Percentiles rank a stretch among this genome's conserved stretches.
These are phyloP conservation scores for Drosophila affinis DNA, from an alignment of 2,888 invertebrate species.

Conservation along the genomic window DNA sequence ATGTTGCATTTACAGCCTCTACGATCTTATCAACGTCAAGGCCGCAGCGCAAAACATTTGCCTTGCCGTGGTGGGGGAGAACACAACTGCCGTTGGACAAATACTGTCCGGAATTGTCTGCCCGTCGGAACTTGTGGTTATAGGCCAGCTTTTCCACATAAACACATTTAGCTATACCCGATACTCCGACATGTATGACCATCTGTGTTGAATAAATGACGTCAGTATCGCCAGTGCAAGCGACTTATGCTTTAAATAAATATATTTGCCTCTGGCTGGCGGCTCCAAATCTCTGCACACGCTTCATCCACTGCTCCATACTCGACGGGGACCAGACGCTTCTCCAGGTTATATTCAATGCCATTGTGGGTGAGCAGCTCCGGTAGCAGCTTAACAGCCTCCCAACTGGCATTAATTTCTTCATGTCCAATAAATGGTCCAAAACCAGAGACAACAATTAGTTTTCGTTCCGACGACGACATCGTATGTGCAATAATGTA, in stretches of 20 bases:
- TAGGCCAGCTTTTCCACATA: constrained; percentile 82
- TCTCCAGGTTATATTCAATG: constrained; percentile 84
- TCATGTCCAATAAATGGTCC: constrained; percentile 89
- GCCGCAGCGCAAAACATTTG: constrained; percentile 74
- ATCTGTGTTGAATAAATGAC: constrained; percentile 58
- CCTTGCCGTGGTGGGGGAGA: constrained; percentile 53
- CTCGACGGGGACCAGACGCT: constrained; percentile 86
- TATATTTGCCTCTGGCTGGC: constrained; percentile 86
- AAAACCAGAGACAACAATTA: constrained; percentile 88
- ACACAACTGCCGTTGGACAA: constrained; percentile 65
- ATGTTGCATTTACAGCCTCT: constrained; percentile 71
- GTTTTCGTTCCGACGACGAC: constrained; percentile 66
- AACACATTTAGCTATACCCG: constrained; percentile 78
- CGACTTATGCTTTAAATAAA: constrained; percentile 5
- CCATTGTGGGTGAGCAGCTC: constrained; percentile 78
- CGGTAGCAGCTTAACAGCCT: constrained; percentile 87
- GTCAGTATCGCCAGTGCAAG: constrained; percentile 19
- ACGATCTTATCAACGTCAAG: constrained; percentile 84
- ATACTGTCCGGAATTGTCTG: constrained; percentile 78
- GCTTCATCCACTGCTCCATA: constrained; percentile 87
- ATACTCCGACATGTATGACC: constrained; percentile 83
- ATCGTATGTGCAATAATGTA: constrained; percentile 28
- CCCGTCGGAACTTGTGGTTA: constrained; percentile 80
- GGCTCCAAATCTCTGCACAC: constrained; percentile 87
- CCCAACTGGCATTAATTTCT: constrained; percentile 90